Percentiles rank a stretch among this genome's conserved stretches.
phyloP scores from a whole-genome alignment of 1,140 invertebrate genomes.

The Aphis gossypii region DNA sequence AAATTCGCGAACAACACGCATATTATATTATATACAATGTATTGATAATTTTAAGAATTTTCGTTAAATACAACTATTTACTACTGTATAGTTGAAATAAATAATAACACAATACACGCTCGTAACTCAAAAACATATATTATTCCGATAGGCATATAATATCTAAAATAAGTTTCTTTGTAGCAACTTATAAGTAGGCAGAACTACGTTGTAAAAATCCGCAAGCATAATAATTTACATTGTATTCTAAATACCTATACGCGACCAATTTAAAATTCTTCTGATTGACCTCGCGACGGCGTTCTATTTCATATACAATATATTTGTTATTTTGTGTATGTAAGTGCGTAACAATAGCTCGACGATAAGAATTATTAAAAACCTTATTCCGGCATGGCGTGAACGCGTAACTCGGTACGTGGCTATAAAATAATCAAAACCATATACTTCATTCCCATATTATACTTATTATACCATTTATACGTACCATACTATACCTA shows the following conservation, averaged over 20 bases:
- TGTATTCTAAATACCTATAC: not conserved
- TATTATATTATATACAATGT: not conserved
- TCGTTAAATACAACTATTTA: not conserved
- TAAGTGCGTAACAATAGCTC: not conserved
- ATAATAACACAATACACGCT: not conserved
- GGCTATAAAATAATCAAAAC: slow-evolving; percentile 9
- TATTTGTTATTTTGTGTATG: not conserved
- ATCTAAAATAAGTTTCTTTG: not conserved
- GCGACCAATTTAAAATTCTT: slow-evolving; percentile 31
- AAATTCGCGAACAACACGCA: not conserved
- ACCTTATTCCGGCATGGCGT: not conserved
- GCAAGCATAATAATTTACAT: not conserved
- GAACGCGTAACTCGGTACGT: not conserved
- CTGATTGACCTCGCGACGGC: slow-evolving; percentile 27
- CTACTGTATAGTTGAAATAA: not conserved
- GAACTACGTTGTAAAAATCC: not conserved
- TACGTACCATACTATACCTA: not conserved
- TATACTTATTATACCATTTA: not conserved
- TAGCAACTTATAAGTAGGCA: not conserved
- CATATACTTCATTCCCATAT: not conserved
- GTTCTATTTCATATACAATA: slow-evolving; percentile 13
- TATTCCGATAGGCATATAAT: not conserved
- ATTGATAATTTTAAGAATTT: not conserved
- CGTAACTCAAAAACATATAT: not conserved
- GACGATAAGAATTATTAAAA: slow-evolving; percentile 30